Conservation (phyloP, 37 sponge, comb jelly and placozoan species). For the Petrosia ficiformis region DNA sequence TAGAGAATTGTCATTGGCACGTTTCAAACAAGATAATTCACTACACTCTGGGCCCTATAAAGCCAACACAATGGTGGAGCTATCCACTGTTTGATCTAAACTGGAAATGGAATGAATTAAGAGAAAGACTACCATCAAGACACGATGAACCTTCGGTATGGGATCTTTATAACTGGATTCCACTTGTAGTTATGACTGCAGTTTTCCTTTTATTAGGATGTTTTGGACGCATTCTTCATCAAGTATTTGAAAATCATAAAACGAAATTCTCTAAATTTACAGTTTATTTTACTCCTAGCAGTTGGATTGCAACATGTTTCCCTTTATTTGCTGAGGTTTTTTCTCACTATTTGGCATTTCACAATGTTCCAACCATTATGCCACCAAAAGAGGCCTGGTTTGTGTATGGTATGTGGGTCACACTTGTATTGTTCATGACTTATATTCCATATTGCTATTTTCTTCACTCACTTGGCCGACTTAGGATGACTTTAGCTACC, state of each 20-base stretch:
- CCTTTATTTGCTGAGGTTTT: background rate
- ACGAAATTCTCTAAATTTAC: background rate
- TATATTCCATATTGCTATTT: too few species aligned
- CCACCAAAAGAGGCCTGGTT: background rate
- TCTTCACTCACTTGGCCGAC: too few species aligned
- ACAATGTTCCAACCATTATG: background rate
- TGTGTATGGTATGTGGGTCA: background rate
- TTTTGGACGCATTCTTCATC: background rate
- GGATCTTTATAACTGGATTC: background rate
- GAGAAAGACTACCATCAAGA: background rate
- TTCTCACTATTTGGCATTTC: background rate
- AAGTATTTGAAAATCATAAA: background rate
- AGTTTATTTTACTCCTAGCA: background rate
- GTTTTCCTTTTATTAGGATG: background rate
- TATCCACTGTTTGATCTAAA: slow-evolving; percentile 10
- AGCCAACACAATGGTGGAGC: slow-evolving; percentile 14
- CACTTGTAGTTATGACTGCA: background rate
- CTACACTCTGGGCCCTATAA: slow-evolving; percentile 22
- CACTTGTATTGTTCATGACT: too few species aligned
- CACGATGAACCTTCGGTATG: background rate
- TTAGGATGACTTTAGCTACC: too few species aligned
- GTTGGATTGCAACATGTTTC: background rate
- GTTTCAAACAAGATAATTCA: background rate
- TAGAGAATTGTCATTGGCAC: background rate
- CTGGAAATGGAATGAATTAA: slow-evolving; percentile 8